Evolutionary conservation across 2,888 invertebrate genomes (phyloP), one percentile per base, ranked within the genome.

Genomic region (Volucella zonaria): DNA sequence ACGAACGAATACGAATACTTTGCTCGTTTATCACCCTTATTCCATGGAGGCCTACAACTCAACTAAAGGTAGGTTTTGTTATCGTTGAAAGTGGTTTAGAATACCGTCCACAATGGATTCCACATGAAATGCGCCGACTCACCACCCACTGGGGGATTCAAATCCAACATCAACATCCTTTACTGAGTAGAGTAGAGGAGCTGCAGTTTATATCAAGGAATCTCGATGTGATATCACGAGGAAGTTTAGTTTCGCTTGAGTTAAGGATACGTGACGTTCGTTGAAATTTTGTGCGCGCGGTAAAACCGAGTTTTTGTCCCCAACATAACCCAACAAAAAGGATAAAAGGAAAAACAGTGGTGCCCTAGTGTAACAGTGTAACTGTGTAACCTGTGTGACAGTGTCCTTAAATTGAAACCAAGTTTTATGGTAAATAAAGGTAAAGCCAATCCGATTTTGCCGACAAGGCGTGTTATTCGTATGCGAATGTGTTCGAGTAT

Each of bases 221-320:
- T 85, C 85, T 77, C 58, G 61, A n/a, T 77, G 73, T 66, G 73
- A 73, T 85, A 73, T 68, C 81, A 81, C 70, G 40, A 67, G 51
- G 15, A 52, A 62, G 73, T 85, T 85, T 73, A 85, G 85, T 85
- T 73, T 80, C 85, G 81, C 85, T 81, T 71, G 85, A 85, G 85
- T 73, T 68, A 83, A 77, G 85, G 85, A 85, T 85, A 85, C 85
- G 85, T 85, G 85, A 85, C 38, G 85, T 73, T 73, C 80, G 71
- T 42, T 71, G 76, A 64, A 73, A 66, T 45, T 62, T 49, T 62
- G 75, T 68, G 67, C 76, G 85, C 62, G 71, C 76, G 81, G 76
- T 68, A 68, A 64, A 56, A 15, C 31, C 47, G 38, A 45, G 38
- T 59, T 52, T 52, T 56, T 42, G 14, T 56, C 49, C 59, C 31